phyloP scores from a whole-genome alignment of 2,797 vertebrate genomes.

The Rhincodon typus region DNA sequence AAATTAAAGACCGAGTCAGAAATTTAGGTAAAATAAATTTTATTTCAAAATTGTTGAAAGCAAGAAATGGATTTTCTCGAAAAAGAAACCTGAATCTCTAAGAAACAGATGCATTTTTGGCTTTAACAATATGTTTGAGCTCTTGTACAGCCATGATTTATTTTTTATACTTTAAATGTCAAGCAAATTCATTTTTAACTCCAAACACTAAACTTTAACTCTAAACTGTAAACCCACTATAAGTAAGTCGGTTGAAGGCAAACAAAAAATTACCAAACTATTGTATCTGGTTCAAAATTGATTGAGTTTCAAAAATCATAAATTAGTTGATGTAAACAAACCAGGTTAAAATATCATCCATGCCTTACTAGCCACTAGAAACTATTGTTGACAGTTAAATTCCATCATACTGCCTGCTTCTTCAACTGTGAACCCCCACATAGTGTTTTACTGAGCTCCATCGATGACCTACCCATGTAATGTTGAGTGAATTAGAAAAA shows the following conservation, averaged over 20 bases:
- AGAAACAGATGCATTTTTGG: conserved; percentile 25
- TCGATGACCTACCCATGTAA: background rate
- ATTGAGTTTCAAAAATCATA: background rate
- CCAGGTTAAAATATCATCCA: background rate
- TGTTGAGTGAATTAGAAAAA: background rate
- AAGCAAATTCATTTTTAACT: background rate
- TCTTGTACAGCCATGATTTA: conserved; percentile 15
- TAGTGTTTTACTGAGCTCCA: background rate
- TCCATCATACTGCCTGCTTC: background rate
- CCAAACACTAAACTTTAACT: background rate
- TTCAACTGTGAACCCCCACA: background rate
- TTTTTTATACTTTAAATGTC: background rate
- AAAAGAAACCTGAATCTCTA: conserved; percentile 29
- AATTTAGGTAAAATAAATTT: conserved; percentile 35
- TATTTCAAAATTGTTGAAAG: conserved; percentile 38
- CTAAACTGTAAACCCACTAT: conserved; percentile 23
- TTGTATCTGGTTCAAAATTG: background rate
- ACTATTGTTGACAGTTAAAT: background rate
- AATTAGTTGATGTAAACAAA: background rate
- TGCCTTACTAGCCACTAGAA: background rate
- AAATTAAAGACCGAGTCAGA: conserved; percentile 27
- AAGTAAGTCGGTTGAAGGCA: background rate
- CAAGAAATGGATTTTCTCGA: conserved; percentile 24
- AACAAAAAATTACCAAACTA: conserved; percentile 13
- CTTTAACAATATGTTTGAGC: conserved; percentile 24